Evolutionary conservation across 2,113 vertebrate species (phyloP), one percentile per base, ranked within the genome.

Genomic region (Ovis canadensis): DNA sequence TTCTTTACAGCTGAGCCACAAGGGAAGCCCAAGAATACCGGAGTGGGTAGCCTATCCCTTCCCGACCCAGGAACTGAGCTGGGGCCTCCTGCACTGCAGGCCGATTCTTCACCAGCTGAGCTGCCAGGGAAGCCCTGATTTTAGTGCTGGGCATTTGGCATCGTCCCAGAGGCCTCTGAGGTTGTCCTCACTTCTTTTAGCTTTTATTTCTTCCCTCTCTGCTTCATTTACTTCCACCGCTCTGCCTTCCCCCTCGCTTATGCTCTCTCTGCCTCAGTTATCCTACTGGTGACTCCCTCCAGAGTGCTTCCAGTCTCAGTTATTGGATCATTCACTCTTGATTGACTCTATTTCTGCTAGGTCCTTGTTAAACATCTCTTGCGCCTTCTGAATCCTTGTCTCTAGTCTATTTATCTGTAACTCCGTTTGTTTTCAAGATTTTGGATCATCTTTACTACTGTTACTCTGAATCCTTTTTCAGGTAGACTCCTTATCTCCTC

Each of bases 61-160:
- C 64, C 64, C 0, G 8, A n/a, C 33, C 33, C 33, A 5, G 64
- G 64, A 5, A n/a, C 9, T 0, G 33, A 67, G 19, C 33, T 0
- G 16, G 33, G 16, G 33, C 10, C 62, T 67, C n/a, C 64, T 21
- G 17, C 64, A 5, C 19, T 19, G 64, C 33, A 5, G 33, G 64
- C 17, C 5, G 33, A 21, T 19, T 67, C 64, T n/a, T 67, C 5
- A 11, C 33, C 64, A 67, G 3, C 64, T 36, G 64, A 67, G 64
- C 33, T 36, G 10, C 19, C 8, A 10, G 64, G 64, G n/a, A 19
- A 67, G 33, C 8, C 64, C 64, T 21, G 33, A 36, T 21, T 67
- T 11, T 5, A 67, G 36, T 11, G 64, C 3, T 36, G 64, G 64
- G 33, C 64, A 21, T 5, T 36, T 5, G 36, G 5, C 8, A 11